Base-by-base conservation (phyloP, 2,113 vertebrate species). In the Odocoileus virginianus region DNA sequence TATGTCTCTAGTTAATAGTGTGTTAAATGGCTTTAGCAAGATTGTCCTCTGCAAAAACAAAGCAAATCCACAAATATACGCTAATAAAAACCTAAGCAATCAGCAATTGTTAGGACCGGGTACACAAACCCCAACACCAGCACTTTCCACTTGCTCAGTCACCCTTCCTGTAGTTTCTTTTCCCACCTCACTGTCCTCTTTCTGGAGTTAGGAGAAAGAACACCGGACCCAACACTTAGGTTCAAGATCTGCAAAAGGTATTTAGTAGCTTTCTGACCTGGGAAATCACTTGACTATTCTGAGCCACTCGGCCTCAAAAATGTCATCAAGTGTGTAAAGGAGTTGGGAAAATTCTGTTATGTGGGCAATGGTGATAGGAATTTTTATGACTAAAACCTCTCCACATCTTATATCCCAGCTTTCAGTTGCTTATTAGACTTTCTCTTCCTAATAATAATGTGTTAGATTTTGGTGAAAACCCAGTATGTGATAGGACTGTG, bases 361-460 rank as follows among this genome's bases (percentile, higher is more conserved):
- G 3, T 36, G 47, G 50, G 9, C 79, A 47, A 4, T n/a, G 6
- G 25, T 7, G 15, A 87, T 6, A 83, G 23, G 6, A 6, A 15
- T 71, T 55, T 96, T 84, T 52, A 40, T 88, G 21, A 57, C 57
- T 54, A 40, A 87, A 89, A 13, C n/a, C 8, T 87, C 71, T 55
- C 45, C 43, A 78, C 2, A 1, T 60, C 55, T 87, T 40, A 14
- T 60, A 4, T 1, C 9, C 55, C n/a, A 61, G 40, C 16, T 79
- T 87, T 83, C 67, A 30, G 78, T 28, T 93, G 61, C 60, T 91
- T 76, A 30, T 36, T 50, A 25, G 36, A 88, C 43, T 43, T 96
- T 71, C 36, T 52, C 8, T 92, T 93, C 13, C 1, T 81, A 74
- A 86, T 82, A 17, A 54, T 40, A 79, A 81, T 60, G 25, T 71